Evolutionary conservation across 2,797 vertebrate species (phyloP).

Genomic region (Psittacula echo): DNA sequence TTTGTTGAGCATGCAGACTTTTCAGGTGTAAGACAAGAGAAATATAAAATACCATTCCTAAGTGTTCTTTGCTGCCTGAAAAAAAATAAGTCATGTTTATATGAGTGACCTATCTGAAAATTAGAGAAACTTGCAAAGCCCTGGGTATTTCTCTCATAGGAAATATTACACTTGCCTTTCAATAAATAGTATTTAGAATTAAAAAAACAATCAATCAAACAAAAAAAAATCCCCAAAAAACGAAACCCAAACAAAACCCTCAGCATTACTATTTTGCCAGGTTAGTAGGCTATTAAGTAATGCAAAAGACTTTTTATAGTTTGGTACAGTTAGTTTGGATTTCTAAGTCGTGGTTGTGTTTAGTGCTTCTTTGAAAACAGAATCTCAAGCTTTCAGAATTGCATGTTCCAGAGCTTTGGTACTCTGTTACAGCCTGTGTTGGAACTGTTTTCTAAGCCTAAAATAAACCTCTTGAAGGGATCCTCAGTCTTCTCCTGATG

Average conservation of each 20-base stretch:
- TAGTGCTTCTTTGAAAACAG: background rate
- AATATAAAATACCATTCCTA: background rate
- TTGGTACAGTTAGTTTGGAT: accelerated
- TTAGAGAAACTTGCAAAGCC: background rate
- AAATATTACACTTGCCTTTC: background rate
- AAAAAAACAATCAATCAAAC: background rate
- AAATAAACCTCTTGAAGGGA: background rate
- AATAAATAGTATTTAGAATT: background rate
- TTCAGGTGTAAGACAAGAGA: background rate
- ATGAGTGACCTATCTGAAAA: background rate
- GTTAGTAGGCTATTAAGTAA: background rate
- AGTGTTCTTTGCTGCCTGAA: background rate
- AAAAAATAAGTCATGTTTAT: background rate
- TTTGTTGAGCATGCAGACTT: background rate
- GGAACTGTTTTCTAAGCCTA: background rate
- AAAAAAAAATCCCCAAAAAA: background rate
- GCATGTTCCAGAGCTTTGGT: background rate
- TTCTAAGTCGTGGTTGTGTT: background rate
- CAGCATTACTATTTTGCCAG: background rate
- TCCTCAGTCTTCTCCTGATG: background rate
- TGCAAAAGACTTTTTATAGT: background rate
- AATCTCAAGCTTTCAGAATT: background rate
- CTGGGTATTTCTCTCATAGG: background rate
- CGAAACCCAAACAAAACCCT: background rate
- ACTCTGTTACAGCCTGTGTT: background rate